phyloP scores from a whole-genome alignment of 2,888 invertebrate species.

The Caenorhabditis doughertyi region DNA sequence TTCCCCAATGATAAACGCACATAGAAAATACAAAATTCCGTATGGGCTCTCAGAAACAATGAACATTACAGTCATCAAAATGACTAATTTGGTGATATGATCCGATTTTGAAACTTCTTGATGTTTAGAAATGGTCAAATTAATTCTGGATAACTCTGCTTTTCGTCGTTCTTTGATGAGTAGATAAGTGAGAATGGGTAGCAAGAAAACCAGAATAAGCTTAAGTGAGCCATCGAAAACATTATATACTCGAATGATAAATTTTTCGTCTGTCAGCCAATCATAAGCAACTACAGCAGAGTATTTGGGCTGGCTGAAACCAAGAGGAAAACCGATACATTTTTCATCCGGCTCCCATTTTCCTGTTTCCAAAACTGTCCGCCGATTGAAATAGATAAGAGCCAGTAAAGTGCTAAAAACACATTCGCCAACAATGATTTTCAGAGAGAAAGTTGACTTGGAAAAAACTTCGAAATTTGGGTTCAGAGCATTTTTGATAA shows the following conservation, averaged over 20 bases:
- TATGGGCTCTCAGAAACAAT: conserved; percentile 7
- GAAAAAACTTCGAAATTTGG: background rate
- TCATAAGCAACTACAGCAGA: too few relatives aligned
- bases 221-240: background rate
- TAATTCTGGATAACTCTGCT: too few relatives aligned
- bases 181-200: too few relatives aligned
- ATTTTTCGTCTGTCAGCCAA: background rate
- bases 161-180: too few relatives aligned
- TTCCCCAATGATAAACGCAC: background rate
- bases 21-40: background rate
- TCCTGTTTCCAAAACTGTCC: too few relatives aligned
- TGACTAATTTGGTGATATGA: conserved; percentile 3
- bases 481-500: background rate
- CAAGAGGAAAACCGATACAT: too few relatives aligned
- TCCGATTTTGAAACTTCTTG: conserved; percentile 23
- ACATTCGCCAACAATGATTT: background rate
- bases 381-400: background rate
- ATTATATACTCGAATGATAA: background rate
- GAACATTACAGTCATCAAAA: background rate
- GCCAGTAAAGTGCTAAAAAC: background rate
- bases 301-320: too few relatives aligned
- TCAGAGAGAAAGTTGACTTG: background rate
- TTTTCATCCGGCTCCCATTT: too few relatives aligned
- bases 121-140: too few relatives aligned
- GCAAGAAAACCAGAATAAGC: background rate